These are phyloP conservation scores for Reticulitermes speratus DNA, from an alignment of 1,140 invertebrate genomes.

Conservation along the genomic window DNA sequence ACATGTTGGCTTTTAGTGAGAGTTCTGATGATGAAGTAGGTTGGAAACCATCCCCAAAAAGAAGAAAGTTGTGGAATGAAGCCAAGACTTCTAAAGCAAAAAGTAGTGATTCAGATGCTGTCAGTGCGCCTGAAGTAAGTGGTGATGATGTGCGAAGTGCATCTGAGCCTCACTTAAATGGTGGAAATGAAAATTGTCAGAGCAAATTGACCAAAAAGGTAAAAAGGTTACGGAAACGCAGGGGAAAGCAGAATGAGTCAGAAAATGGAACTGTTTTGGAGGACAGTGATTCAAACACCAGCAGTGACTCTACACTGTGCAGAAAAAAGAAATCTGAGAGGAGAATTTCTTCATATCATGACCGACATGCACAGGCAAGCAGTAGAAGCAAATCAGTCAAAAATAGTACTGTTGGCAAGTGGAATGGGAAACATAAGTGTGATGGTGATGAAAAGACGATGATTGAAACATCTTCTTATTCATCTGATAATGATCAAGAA, in stretches of 20 bases:
- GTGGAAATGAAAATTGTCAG: neutral
- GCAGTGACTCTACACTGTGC: neutral
- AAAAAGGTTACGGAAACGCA: neutral
- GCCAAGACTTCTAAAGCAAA: neutral
- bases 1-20: conserved; percentile 23
- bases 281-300: neutral
- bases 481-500: conserved; percentile 18
- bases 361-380: neutral
- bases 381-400: neutral
- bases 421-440: neutral
- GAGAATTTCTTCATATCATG: neutral
- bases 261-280: conserved; percentile 3
- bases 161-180: neutral
- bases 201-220: neutral
- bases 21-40: conserved; percentile 24
- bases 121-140: neutral
- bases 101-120: conserved; percentile 13
- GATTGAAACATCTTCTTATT: conserved; percentile 21
- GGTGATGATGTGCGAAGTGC: neutral
- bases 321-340: neutral
- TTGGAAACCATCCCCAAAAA: conserved; percentile 17
- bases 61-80: conserved; percentile 22
- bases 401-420: conserved; percentile 9
- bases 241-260: conserved; percentile 1
- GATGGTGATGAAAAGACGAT: neutral